These are phyloP conservation scores for Ptychobarbus kaznakovi DNA, from an alignment of 2,797 vertebrate genomes.

Conservation along the genomic window DNA sequence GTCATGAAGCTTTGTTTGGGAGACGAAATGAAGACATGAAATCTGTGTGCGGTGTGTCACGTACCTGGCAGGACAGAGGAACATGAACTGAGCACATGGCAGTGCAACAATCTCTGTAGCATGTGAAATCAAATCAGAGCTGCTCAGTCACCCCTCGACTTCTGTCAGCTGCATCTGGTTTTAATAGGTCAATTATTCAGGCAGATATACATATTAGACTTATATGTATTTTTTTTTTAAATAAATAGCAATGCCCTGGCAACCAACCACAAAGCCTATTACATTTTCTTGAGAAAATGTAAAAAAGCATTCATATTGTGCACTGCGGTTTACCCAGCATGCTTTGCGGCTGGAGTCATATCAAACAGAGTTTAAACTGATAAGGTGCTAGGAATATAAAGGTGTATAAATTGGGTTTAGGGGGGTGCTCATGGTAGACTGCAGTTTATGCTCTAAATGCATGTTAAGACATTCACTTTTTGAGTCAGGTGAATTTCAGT, in stretches of 20 bases:
- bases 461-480: too few relatives aligned
- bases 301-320: not conserved
- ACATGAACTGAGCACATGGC: constrained; percentile 6
- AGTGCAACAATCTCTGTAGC: not conserved
- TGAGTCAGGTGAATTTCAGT: too few relatives aligned
- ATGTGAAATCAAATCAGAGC: constrained; percentile 34
- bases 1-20: not conserved
- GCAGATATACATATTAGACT: not conserved
- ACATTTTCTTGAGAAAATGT: not conserved
- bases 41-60: not conserved
- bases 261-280: not conserved
- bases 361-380: not conserved
- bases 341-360: not conserved
- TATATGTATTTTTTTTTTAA: too few relatives aligned
- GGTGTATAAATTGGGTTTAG: not conserved
- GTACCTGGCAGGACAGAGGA: constrained; percentile 15
- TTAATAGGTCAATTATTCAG: not conserved
- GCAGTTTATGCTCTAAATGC: too few relatives aligned
- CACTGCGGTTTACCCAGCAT: constrained; percentile 1
- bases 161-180: not conserved
- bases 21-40: not conserved
- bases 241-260: not conserved
- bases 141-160: not conserved
- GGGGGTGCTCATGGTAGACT: not conserved
- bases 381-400: not conserved